A percentile compares a stretch with the other conserved stretches of the same genome.
Evolutionary conservation across 2,113 vertebrate genomes (phyloP).

Genomic region (Grammomys surdaster): DNA sequence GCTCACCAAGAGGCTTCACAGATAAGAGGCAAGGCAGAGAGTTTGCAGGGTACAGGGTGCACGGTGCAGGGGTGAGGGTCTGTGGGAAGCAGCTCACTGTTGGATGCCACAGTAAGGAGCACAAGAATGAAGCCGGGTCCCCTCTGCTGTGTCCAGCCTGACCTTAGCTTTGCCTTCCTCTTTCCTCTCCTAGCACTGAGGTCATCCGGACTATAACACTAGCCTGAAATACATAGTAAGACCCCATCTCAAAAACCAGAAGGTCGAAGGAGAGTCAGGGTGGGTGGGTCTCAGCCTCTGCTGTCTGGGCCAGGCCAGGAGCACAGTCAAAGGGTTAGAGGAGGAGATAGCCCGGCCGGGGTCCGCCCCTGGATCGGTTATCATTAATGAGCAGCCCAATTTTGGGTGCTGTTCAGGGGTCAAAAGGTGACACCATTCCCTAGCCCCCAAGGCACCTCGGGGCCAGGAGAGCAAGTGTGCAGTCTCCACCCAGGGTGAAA

Average conservation of each 20-base stretch:
- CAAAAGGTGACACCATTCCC: conserved; percentile 6
- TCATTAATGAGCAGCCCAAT: not conserved
- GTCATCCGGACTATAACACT: not conserved
- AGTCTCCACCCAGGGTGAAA: conserved; percentile 35
- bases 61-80: not conserved
- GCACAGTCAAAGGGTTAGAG: not conserved
- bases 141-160: not conserved
- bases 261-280: not conserved
- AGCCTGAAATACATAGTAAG: not conserved
- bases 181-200: not conserved
- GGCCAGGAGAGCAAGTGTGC: not conserved
- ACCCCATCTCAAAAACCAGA: not conserved
- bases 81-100: not conserved
- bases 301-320: not conserved
- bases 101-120: not conserved
- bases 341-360: not conserved
- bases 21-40: not conserved
- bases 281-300: not conserved
- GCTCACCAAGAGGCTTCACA: not conserved
- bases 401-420: not conserved
- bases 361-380: not conserved
- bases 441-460: not conserved
- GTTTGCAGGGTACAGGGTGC: not conserved
- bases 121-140: not conserved
- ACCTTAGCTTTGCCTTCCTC: not conserved